Conservation (phyloP, 2,888 invertebrate species). For the Erebia epiphron region DNA sequence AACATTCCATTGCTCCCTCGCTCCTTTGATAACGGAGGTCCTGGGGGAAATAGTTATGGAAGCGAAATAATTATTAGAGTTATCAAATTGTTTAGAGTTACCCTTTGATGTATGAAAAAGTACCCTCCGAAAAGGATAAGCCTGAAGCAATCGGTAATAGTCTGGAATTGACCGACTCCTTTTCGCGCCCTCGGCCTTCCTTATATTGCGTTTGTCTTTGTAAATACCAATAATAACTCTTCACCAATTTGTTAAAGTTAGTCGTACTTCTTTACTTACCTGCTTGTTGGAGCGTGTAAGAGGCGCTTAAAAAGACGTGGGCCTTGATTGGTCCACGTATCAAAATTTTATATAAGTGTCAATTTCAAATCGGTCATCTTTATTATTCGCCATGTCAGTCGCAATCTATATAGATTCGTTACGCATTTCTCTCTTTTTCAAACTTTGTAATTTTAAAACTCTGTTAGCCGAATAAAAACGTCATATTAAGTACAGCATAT, state of each 20-base stretch:
- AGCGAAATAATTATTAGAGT: conserved; percentile 9
- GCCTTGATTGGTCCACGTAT: too few relatives aligned
- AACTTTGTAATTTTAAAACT: too few relatives aligned
- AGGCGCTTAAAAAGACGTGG: too few relatives aligned
- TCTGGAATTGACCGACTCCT: conserved; percentile 24
- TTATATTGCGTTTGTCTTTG: conserved; percentile 40
- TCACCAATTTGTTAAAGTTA: conserved; percentile 20
- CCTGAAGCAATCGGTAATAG: conserved; percentile 28
- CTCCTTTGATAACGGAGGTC: background rate
- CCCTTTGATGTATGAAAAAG: conserved; percentile 28
- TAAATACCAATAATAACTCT: conserved; percentile 24
- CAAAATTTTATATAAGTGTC: too few relatives aligned
- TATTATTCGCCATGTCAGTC: too few relatives aligned
- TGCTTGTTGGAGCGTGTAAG: too few relatives aligned
- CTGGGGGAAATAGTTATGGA: conserved; percentile 3
- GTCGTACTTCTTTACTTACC: background rate
- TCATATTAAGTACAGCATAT: too few relatives aligned
- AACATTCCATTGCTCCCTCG: background rate
- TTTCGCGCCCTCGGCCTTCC: conserved; percentile 22
- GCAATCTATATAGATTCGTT: too few relatives aligned
- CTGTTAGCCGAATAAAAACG: too few relatives aligned
- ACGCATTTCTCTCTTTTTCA: too few relatives aligned
- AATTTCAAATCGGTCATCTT: too few relatives aligned
- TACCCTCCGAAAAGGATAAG: background rate
- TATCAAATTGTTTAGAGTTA: conserved; percentile 18